These are phyloP conservation scores for Lordiphosa andalusiaca DNA, from an alignment of 2,888 invertebrate species.

Conservation along the genomic window DNA sequence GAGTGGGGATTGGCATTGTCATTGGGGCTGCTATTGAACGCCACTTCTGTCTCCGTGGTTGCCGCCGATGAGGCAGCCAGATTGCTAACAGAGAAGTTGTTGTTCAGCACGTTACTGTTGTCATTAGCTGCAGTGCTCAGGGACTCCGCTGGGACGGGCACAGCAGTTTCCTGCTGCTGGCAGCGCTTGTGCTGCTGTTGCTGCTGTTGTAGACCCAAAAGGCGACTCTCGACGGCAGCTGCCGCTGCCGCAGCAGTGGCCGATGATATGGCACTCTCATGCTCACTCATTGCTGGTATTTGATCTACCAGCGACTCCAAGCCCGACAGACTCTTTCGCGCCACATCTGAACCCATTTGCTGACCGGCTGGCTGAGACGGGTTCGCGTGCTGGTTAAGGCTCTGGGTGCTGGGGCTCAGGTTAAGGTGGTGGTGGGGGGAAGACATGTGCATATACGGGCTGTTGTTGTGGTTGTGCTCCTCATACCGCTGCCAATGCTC, in stretches of 20 bases:
- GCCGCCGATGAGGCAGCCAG: slow-evolving; percentile 76
- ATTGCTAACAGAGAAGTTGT: slow-evolving; percentile 81
- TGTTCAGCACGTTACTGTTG: slow-evolving; percentile 60
- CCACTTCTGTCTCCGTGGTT: slow-evolving; percentile 25
- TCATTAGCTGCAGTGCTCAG: slow-evolving; percentile 6
- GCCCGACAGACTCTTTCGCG: slow-evolving; percentile 92
- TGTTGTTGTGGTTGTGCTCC: slow-evolving; percentile 35
- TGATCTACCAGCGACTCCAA: slow-evolving; percentile 94
- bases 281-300: slow-evolving; percentile 92
- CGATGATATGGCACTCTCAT: slow-evolving; percentile 79
- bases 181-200: slow-evolving; percentile 40
- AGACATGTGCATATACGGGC: slow-evolving; percentile 35
- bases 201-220: slow-evolving; percentile 61
- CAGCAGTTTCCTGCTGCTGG: slow-evolving; percentile 16
- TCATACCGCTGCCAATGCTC: slow-evolving; percentile 56
- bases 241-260: slow-evolving; percentile 58
- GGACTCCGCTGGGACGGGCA: slow-evolving; percentile 22
- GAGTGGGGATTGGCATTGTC: slow-evolving; percentile 4
- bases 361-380: slow-evolving; percentile 28
- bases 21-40: slow-evolving; percentile 20
- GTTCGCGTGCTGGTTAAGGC: not conserved
- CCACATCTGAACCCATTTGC: slow-evolving; percentile 83
- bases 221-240: slow-evolving; percentile 68
- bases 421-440: slow-evolving; percentile 58
- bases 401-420: slow-evolving; percentile 27